Percentiles rank a stretch among this genome's conserved stretches.
Conservation (phyloP, 2,797 vertebrate genomes). For the Chelonia mydas region DNA sequence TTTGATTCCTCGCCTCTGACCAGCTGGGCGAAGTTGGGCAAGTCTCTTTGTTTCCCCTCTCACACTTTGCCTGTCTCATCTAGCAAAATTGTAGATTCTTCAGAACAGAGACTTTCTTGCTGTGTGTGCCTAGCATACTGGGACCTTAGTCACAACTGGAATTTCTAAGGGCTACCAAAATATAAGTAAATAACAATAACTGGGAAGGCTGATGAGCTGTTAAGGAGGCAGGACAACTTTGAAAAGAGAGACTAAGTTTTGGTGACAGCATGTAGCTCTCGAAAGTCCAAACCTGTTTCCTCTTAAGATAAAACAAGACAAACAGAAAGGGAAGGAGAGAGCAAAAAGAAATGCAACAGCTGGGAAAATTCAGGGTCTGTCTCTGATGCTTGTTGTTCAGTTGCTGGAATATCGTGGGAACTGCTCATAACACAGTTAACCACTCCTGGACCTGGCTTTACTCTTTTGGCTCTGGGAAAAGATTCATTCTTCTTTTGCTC, state of each 20-base stretch:
- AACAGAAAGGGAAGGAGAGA: background rate
- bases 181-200: background rate
- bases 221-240: background rate
- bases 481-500: background rate
- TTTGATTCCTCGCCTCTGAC: background rate
- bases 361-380: background rate
- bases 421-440: slow-evolving; percentile 1
- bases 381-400: background rate
- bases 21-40: slow-evolving; percentile 29
- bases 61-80: background rate
- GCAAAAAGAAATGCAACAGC: background rate
- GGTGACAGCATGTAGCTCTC: background rate
- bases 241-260: background rate
- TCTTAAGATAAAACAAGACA: background rate
- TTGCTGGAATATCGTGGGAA: background rate
- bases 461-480: background rate
- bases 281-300: background rate
- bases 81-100: background rate
- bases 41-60: background rate
- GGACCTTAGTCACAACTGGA: background rate
- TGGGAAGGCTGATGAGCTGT: background rate
- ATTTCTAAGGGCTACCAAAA: background rate
- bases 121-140: background rate
- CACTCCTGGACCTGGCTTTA: background rate
- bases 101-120: background rate